phyloP scores from a whole-genome alignment of 53 echinoderm and acorn worm genomes.

The Holothuria leucospilota region DNA sequence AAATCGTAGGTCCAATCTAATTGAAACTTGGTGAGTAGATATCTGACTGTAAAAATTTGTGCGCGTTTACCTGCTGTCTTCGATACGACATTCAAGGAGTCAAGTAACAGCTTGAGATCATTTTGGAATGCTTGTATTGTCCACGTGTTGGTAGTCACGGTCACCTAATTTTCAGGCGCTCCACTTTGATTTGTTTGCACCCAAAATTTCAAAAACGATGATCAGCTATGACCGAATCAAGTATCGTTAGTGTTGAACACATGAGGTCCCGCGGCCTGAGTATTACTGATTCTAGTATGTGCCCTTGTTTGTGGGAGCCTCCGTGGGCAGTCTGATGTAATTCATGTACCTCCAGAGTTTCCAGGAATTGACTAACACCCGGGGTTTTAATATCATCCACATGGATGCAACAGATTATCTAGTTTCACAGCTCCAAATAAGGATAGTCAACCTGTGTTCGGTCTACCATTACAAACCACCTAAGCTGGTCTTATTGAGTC shows the following conservation, averaged over 20 bases:
- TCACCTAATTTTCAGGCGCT: background rate
- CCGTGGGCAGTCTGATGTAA: background rate
- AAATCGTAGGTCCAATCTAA: no score
- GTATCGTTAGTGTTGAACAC: background rate
- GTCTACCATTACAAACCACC: no score
- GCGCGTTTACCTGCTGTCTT: background rate
- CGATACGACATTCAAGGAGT: background rate
- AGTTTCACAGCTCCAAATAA: no score
- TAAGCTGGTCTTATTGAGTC: no score
- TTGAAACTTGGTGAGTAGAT: no score
- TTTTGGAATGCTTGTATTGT: background rate
- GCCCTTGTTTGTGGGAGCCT: background rate
- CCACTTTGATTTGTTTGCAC: background rate
- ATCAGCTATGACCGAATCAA: conserved; percentile 7
- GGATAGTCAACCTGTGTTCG: no score
- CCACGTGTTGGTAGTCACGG: background rate
- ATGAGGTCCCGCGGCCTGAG: background rate
- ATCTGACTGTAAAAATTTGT: no score
- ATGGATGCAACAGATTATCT: no score
- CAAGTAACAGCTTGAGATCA: background rate
- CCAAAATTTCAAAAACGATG: background rate
- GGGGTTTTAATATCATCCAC: background rate
- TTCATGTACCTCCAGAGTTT: background rate
- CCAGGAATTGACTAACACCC: no score
- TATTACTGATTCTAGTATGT: background rate